These are phyloP conservation scores for Leptopterna dolabrata DNA, from an alignment of 2,888 invertebrate genomes.

Conservation along the genomic window DNA sequence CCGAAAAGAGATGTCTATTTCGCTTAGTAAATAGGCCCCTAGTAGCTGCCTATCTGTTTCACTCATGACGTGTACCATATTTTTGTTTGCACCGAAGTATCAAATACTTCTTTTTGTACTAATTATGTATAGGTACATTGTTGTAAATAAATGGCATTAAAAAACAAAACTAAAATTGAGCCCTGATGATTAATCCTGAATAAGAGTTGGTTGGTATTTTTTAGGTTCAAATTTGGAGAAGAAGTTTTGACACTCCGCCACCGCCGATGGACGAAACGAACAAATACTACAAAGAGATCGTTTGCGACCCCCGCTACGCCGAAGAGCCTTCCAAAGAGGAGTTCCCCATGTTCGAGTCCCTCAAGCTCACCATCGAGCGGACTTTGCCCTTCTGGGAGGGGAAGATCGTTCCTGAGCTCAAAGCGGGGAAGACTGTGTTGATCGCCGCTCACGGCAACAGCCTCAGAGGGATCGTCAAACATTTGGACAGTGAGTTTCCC, in stretches of 20 bases:
- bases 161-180: too few species aligned
- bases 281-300: slow-evolving; percentile 79
- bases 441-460: slow-evolving; percentile 91
- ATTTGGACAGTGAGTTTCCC: slow-evolving; percentile 78
- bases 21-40: too few species aligned
- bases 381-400: slow-evolving; percentile 90
- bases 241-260: slow-evolving; percentile 85
- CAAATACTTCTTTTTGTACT: too few species aligned
- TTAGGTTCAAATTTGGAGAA: slow-evolving; percentile 85
- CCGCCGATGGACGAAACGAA: slow-evolving; percentile 83
- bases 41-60: too few species aligned
- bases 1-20: too few species aligned
- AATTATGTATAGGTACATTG: too few species aligned
- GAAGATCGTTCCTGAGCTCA: slow-evolving; percentile 84
- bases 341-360: slow-evolving; percentile 85
- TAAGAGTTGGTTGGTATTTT: too few species aligned
- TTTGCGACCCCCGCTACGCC: slow-evolving; percentile 80
- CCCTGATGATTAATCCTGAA: too few species aligned
- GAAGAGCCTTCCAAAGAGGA: slow-evolving; percentile 77
- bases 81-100: too few species aligned
- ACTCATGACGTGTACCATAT: too few species aligned
- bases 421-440: slow-evolving; percentile 81
- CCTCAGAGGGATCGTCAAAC: slow-evolving; percentile 85
- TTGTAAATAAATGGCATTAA: too few species aligned
- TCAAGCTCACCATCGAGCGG: slow-evolving; percentile 83